phyloP scores from a whole-genome alignment of 64 coral and sea anemone genomes.

The Pocillopora damicornis region DNA sequence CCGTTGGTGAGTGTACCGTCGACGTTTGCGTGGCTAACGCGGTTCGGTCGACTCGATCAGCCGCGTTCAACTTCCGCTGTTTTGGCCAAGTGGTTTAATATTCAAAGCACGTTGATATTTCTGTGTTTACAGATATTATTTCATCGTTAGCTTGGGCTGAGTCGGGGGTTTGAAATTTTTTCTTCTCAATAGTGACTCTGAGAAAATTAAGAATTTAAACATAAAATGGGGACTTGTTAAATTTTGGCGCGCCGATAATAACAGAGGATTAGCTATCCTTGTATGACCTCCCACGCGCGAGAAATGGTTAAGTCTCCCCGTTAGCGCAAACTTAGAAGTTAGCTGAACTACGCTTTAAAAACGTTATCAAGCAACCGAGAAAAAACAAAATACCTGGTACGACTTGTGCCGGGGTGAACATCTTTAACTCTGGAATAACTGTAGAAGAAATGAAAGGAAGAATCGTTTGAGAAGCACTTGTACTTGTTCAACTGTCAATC shows the following conservation, averaged over 20 bases:
- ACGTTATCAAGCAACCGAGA: not conserved
- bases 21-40: not conserved
- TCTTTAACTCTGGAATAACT: slow-evolving; percentile 62
- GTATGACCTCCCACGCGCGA: not conserved
- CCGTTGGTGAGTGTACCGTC: not conserved
- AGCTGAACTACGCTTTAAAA: not conserved
- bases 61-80: slow-evolving; percentile 30
- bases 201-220: not conserved
- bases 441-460: not conserved
- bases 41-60: not conserved
- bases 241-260: not conserved
- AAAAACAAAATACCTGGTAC: slow-evolving; percentile 37
- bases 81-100: not conserved
- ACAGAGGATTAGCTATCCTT: not conserved
- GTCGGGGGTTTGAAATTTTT: not conserved
- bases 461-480: not conserved
- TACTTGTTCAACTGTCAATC: slow-evolving; percentile 17
- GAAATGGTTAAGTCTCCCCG: not conserved
- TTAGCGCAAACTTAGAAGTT: not conserved
- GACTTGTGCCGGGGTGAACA: slow-evolving; percentile 51
- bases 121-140: not conserved
- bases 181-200: not conserved
- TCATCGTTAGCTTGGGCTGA: not conserved
- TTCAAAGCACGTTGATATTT: not conserved
- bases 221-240: not conserved